A percentile compares a stretch with the other conserved stretches of the same genome.
Evolutionary conservation across 2,888 invertebrate species (phyloP).

Genomic region (Liopterus haemorrhoidalis): DNA sequence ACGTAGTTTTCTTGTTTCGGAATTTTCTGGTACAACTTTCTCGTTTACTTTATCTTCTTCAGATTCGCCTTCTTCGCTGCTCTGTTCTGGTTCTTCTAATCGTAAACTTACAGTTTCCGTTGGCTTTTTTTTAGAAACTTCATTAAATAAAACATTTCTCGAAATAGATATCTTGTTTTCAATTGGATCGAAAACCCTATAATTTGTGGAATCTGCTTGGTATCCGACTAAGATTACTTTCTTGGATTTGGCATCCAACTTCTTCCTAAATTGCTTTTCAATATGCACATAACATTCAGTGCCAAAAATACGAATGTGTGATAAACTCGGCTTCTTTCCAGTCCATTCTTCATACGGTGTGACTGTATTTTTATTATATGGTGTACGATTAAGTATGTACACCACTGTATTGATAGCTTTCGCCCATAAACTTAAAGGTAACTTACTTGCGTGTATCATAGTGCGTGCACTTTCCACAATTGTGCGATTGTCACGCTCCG

Average conservation of each 20-base stretch:
- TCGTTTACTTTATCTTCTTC: too few relatives aligned
- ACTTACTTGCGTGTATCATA: constrained; percentile 31
- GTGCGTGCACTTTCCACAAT: constrained; percentile 35
- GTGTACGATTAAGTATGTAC: constrained; percentile 33
- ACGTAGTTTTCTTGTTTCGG: too few relatives aligned
- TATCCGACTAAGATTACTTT: constrained; percentile 16
- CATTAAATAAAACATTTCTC: constrained; percentile 31
- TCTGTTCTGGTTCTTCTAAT: too few relatives aligned
- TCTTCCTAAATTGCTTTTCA: constrained; percentile 12
- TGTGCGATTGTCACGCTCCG: constrained; percentile 36
- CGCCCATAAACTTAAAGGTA: constrained; percentile 35
- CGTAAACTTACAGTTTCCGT: too few relatives aligned
- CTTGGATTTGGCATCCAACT: constrained; percentile 14
- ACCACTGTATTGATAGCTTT: constrained; percentile 36
- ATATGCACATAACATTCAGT: constrained; percentile 18
- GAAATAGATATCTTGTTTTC: constrained; percentile 28
- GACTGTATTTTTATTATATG: neutral
- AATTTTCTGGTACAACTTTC: too few relatives aligned
- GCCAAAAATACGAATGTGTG: constrained; percentile 20
- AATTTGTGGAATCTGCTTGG: constrained; percentile 21
- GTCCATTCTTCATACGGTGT: constrained; percentile 10
- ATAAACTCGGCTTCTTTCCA: neutral
- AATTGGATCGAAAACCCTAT: constrained; percentile 27
- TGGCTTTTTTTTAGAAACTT: too few relatives aligned
- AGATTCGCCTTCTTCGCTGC: too few relatives aligned